A percentile compares a stretch with the other conserved stretches of the same genome.
Conservation (phyloP, 2,888 invertebrate species). For the Xestia xanthographa region DNA sequence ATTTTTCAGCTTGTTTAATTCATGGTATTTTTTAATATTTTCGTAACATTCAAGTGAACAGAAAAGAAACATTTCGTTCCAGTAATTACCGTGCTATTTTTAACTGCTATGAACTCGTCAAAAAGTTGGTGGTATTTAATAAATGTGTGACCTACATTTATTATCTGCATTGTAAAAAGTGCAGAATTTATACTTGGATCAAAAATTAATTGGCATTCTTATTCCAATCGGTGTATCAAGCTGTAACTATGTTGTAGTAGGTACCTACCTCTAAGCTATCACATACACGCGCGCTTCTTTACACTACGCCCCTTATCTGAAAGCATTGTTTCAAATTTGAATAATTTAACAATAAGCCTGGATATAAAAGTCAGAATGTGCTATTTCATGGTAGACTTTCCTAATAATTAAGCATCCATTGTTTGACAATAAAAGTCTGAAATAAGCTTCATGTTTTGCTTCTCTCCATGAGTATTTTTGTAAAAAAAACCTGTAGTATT, state of each 20-base stretch:
- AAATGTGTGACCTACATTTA: slow-evolving; percentile 45
- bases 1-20: background rate
- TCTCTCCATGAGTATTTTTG: background rate
- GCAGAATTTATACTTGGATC: slow-evolving; percentile 8
- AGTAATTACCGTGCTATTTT: slow-evolving; percentile 42
- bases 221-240: slow-evolving; percentile 23
- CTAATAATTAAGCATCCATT: background rate
- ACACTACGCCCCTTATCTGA: background rate
- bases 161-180: slow-evolving; percentile 36
- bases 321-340: slow-evolving; percentile 13
- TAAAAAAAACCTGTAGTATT: background rate
- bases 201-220: slow-evolving; percentile 22
- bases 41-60: background rate
- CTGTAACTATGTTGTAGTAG: background rate
- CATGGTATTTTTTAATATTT: slow-evolving; percentile 6
- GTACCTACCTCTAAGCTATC: slow-evolving; percentile 9
- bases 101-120: slow-evolving; percentile 30
- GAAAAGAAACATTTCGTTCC: slow-evolving; percentile 15
- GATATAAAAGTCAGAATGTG: background rate
- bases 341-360: background rate
- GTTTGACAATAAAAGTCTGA: background rate
- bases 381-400: background rate
- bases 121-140: slow-evolving; percentile 18
- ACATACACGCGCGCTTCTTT: slow-evolving; percentile 9
- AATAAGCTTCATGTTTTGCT: background rate